Evolutionary conservation across 2,113 vertebrate species (phyloP), one percentile per base, ranked within the genome.

Genomic region (Pedionomus torquatus): DNA sequence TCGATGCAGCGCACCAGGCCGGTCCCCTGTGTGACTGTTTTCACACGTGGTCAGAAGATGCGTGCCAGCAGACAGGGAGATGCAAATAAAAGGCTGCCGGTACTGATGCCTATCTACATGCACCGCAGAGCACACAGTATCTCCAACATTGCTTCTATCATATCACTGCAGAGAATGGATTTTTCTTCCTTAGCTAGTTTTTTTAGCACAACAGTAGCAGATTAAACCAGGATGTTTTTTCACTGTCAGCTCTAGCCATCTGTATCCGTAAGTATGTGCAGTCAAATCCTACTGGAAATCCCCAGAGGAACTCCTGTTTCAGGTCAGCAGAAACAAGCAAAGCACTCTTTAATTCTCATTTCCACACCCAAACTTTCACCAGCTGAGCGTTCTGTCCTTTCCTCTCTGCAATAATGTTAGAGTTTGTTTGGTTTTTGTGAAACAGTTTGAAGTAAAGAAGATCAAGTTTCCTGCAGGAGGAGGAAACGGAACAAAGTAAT

Each of bases 401-500:
- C 46, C 76, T 76, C 26, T 31, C 90, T 89, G 48, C 43, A 81
- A 12, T 19, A 75, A 58, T 23, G 13, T 60, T 58, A 33, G 26
- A 74, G 52, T 68, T 57, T 75, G 23, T 89, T 46, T 68, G 37
- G 3, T 5, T 78, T 94, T 83, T 87, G 49, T 89, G 91, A 95
- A 95, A 79, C 23, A 78, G 11, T 39, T 85, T 76, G n/a, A 91
- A 93, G 74, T 84, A 87, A 84, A 89, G 44, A 71, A 81, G 57
- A 63, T 37, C 68, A 11, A 6, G 54, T 72, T 95, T 93, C 83
- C 80, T 58, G 37, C 25, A 92, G 57, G 25, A 94, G 48, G 33
- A 84, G 61, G 79, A 97, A 95, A 87, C 1, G 14, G 74, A 95
- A 72, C 49, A 71, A 83, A 96, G 63, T 79, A 68, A 79, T 76